A percentile compares a stretch with the other conserved stretches of the same genome.
Conservation (phyloP, 2,888 invertebrate species). For the Tupiocoris notatus region DNA sequence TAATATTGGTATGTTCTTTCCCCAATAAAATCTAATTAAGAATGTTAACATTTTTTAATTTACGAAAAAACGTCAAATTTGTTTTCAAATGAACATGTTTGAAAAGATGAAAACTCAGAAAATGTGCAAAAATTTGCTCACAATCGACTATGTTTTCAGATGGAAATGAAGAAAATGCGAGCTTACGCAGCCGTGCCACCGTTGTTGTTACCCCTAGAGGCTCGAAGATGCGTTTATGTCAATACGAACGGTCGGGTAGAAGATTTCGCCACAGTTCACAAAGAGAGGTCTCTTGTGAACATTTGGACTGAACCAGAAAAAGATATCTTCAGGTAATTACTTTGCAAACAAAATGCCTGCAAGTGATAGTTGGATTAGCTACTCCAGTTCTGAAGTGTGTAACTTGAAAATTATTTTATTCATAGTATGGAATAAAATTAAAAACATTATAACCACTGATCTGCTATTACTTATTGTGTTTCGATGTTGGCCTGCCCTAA, state of each 20-base stretch:
- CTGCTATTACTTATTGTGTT: no score
- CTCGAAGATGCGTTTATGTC: slow-evolving; percentile 70
- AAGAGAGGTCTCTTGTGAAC: slow-evolving; percentile 75
- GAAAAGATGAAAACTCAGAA: not conserved
- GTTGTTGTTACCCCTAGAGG: slow-evolving; percentile 74
- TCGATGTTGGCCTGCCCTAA: no score
- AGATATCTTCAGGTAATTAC: slow-evolving; percentile 65
- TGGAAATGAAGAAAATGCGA: slow-evolving; percentile 96
- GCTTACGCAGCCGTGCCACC: slow-evolving; percentile 95
- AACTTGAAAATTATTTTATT: no score
- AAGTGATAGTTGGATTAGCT: no score
- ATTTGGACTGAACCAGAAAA: slow-evolving; percentile 90
- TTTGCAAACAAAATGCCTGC: no score
- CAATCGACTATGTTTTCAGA: slow-evolving; percentile 56
- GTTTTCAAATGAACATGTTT: not conserved
- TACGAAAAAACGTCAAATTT: not conserved
- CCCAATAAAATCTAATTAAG: no score
- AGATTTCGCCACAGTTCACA: slow-evolving; percentile 59
- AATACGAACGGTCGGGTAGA: slow-evolving; percentile 84
- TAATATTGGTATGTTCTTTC: not conserved
- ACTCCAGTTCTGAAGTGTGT: no score
- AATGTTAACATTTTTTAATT: no score
- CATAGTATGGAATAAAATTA: no score
- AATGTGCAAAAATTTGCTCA: not conserved
- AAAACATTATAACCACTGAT: no score